Percentiles rank a stretch among this genome's conserved stretches.
Evolutionary conservation across 37 sponge, comb jelly and placozoan genomes (phyloP).

Genomic region (Oopsacas minuta): DNA sequence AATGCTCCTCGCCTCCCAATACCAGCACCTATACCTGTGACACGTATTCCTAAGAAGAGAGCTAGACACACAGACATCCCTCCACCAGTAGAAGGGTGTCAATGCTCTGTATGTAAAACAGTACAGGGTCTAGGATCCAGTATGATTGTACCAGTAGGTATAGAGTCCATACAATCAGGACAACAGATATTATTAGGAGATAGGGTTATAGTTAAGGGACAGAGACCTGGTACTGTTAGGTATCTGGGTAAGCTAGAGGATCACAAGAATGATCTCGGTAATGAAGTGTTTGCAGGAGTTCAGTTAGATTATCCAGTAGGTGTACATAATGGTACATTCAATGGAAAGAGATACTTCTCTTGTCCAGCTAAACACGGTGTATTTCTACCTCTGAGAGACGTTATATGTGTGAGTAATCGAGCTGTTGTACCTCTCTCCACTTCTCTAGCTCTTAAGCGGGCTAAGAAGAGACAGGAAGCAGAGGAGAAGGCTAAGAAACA

Average conservation of each 20-base stretch:
- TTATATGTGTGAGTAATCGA: conserved; percentile 7
- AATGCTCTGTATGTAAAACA: conserved; percentile 58
- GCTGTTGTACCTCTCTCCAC: neutral
- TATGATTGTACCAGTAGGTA: conserved; percentile 15
- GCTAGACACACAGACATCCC: conserved; percentile 37
- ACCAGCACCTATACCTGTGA: conserved; percentile 15
- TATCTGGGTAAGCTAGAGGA: conserved; percentile 61
- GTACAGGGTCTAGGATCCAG: conserved; percentile 61
- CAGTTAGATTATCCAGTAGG: conserved; percentile 58
- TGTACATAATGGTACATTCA: conserved; percentile 48
- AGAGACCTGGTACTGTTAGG: conserved; percentile 45
- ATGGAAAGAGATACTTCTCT: conserved; percentile 59
- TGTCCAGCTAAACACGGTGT: conserved; percentile 57
- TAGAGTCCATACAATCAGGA: conserved; percentile 24
- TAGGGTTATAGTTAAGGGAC: conserved; percentile 57
- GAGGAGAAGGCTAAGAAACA: neutral
- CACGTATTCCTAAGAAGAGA: conserved; percentile 3
- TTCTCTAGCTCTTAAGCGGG: neutral
- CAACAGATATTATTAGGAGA: conserved; percentile 67
- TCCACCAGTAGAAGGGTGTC: conserved; percentile 60
- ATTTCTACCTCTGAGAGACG: conserved; percentile 35
- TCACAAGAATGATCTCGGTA: conserved; percentile 18
- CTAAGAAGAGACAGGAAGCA: neutral
- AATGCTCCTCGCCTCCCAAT: neutral
- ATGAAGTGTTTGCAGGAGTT: conserved; percentile 41